A percentile compares a stretch with the other conserved stretches of the same genome.
These are phyloP conservation scores for Auanema sp. DNA, from an alignment of 2,888 invertebrate genomes.

Conservation along the genomic window DNA sequence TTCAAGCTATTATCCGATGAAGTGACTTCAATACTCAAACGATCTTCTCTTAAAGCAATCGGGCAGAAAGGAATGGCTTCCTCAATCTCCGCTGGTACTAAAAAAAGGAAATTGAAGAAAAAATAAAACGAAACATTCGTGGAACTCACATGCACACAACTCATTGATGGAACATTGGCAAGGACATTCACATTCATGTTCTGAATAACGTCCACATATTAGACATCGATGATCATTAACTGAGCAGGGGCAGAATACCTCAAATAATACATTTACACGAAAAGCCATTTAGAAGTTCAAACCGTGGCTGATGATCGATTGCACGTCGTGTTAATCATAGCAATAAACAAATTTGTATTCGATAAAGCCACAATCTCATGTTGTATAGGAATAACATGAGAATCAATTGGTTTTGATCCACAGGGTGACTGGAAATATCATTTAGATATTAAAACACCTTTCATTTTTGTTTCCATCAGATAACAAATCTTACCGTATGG, in stretches of 20 bases:
- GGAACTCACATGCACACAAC: neutral
- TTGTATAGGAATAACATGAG: conserved; percentile 11
- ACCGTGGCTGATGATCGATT: conserved; percentile 11
- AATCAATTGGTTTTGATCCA: neutral
- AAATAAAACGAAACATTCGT: neutral
- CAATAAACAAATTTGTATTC: conserved; percentile 16
- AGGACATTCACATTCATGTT: conserved; percentile 90
- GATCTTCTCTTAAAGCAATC: too few relatives aligned
- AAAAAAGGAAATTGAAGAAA: too few relatives aligned
- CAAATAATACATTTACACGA: conserved; percentile 6
- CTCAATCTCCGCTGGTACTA: too few relatives aligned
- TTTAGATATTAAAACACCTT: neutral
- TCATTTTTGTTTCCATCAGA: neutral
- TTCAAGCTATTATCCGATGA: too few relatives aligned
- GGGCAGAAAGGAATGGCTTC: too few relatives aligned
- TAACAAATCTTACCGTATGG: conserved; percentile 15
- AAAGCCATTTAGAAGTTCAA: neutral
- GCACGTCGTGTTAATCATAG: conserved; percentile 21
- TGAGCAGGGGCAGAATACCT: conserved; percentile 84
- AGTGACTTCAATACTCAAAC: too few relatives aligned
- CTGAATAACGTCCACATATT: conserved; percentile 90
- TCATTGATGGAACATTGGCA: conserved; percentile 76
- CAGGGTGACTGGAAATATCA: conserved; percentile 18
- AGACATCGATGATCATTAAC: conserved; percentile 78
- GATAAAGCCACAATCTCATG: conserved; percentile 16